Evolutionary conservation across 2,888 invertebrate species (phyloP).

Genomic region (Vesta saturnalis): DNA sequence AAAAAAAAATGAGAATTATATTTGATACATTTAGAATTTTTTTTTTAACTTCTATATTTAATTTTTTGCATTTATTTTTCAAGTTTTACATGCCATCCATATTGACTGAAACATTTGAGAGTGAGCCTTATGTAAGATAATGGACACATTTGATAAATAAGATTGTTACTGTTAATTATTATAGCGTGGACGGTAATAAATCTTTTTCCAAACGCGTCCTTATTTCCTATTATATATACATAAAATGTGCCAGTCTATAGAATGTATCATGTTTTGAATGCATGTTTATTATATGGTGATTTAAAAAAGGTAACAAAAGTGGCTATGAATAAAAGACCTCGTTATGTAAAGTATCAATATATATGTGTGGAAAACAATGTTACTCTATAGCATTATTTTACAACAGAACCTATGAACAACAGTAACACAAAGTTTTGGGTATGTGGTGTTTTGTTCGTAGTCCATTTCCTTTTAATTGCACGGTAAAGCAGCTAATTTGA

Average conservation of each 20-base stretch:
- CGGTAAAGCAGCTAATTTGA: background rate
- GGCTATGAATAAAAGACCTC: too few species aligned
- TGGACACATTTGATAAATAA: background rate
- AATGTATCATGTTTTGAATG: background rate
- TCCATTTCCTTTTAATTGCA: background rate
- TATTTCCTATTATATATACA: background rate
- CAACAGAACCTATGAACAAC: too few species aligned
- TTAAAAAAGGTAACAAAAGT: background rate
- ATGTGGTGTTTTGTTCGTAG: too few species aligned
- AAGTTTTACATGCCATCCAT: conserved; percentile 11
- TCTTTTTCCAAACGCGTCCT: background rate
- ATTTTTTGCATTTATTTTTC: background rate
- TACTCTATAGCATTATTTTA: too few species aligned
- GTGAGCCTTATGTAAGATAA: conserved; percentile 13
- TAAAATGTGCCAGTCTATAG: conserved; percentile 10
- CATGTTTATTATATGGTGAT: background rate
- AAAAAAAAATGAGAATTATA: background rate
- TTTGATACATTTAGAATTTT: background rate
- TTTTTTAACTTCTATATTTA: background rate
- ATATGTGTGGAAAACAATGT: too few species aligned
- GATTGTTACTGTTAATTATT: background rate
- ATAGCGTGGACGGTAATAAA: too few species aligned
- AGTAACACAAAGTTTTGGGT: too few species aligned
- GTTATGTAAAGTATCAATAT: too few species aligned
- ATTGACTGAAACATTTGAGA: conserved; percentile 6